A percentile compares a stretch with the other conserved stretches of the same genome.
Evolutionary conservation across 2,888 invertebrate species (phyloP).

Genomic region (Camponotus fellah): DNA sequence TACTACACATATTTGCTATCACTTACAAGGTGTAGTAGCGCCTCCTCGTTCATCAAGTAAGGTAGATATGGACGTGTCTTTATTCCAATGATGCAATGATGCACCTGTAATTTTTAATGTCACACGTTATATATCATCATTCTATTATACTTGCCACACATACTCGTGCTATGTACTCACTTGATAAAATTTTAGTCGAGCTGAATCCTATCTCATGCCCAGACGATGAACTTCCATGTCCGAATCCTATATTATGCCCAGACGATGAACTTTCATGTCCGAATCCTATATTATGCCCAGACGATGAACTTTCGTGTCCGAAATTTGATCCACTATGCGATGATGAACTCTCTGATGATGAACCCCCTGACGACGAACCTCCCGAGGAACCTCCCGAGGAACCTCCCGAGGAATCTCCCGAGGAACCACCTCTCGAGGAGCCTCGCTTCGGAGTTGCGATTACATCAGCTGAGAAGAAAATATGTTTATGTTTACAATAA

Average conservation of each 20-base stretch:
- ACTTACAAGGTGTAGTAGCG: slow-evolving; percentile 67
- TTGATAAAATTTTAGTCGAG: neutral
- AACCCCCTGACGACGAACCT: neutral
- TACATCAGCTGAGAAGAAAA: slow-evolving; percentile 16
- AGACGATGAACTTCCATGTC: neutral
- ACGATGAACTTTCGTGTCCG: neutral
- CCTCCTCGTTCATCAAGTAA: slow-evolving; percentile 70
- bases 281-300: slow-evolving; percentile 3
- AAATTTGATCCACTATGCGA: neutral
- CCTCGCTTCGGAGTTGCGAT: neutral
- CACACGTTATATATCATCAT: neutral
- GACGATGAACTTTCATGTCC: neutral
- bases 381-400: neutral
- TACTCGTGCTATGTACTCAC: neutral
- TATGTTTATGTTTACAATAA: neutral
- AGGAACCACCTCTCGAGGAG: no score
- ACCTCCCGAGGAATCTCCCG: neutral
- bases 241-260: neutral
- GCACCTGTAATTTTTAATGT: slow-evolving; percentile 45
- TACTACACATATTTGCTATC: neutral
- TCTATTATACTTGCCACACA: neutral
- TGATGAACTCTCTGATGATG: neutral
- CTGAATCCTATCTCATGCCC: slow-evolving; percentile 5
- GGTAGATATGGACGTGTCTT: slow-evolving; percentile 63
- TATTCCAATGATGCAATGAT: slow-evolving; percentile 37